Evolutionary conservation across 1,140 invertebrate genomes (phyloP).

Genomic region (Gryon sp.): DNA sequence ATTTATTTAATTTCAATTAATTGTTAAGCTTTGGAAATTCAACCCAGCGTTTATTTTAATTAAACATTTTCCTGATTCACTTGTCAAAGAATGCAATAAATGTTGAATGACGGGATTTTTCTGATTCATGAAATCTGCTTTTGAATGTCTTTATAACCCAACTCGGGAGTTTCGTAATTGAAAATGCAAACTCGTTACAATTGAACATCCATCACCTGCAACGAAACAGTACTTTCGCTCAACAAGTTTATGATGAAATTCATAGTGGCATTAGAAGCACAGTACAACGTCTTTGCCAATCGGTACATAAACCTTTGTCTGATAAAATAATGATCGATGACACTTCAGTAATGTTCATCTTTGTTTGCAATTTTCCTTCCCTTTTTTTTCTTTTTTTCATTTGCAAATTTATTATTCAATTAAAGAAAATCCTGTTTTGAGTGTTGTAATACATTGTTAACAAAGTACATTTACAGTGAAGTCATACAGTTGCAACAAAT

Average conservation of each 20-base stretch:
- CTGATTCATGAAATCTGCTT: no score
- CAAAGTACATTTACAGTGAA: conserved; percentile 33
- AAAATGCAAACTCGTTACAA: conserved; percentile 42
- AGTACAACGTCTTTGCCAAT: no score
- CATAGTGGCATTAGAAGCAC: conserved; percentile 28
- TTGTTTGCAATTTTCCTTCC: conserved; percentile 1
- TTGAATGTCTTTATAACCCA: conserved; percentile 30
- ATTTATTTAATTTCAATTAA: no score
- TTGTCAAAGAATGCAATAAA: no score
- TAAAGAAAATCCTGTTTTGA: conserved; percentile 25
- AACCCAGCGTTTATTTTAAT: no score
- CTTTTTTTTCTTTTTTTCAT: no score
- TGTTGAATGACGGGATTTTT: no score
- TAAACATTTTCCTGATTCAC: no score
- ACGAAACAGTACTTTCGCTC: conserved; percentile 40
- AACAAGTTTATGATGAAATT: conserved; percentile 43
- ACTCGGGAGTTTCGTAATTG: conserved; percentile 34
- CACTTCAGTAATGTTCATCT: background rate
- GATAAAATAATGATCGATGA: conserved; percentile 29
- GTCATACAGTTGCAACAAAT: conserved; percentile 36
- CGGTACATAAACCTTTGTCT: conserved; percentile 3
- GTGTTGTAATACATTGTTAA: conserved; percentile 3
- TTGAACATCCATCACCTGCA: conserved; percentile 34
- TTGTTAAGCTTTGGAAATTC: no score
- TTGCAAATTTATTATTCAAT: conserved; percentile 29